Evolutionary conservation across 1,140 invertebrate genomes (phyloP), one percentile per base, ranked within the genome.

Genomic region (Panonychus citri): DNA sequence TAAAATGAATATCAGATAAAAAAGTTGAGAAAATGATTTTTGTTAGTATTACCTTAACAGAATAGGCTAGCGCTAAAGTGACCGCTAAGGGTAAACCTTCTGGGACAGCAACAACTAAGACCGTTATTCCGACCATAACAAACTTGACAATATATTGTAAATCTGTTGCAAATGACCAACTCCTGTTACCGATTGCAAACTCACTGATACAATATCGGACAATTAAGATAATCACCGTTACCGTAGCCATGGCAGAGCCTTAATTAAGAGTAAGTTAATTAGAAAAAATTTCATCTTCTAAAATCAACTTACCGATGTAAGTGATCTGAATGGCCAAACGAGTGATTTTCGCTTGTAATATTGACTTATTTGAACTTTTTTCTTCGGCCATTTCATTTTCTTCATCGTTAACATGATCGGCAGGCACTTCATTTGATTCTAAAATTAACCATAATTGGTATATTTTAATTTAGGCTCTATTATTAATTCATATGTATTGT

Each of bases 241-340:
- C 76, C 21, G 93, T 83, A 60, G 94, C 94, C 65, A 98, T 94
- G 37, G 85, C 88, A n/a, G 93, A 97, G 67, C 91, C 79, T 79
- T 3, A 21, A 50, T 3, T 15, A 15, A 28, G 10, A 7, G 39
- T 17, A 17, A 39, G 37, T 10, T 10, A 40, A 40, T 17, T 17
- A 40, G 39, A 40, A n/a, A 40, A 40, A 7, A 40, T 39, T 13
- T 26, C 10, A 58, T 3, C 17, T 37, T 24, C 57, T 48, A 49
- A 49, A 39, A 25, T 52, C 24, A 52, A 43, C 15, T 62, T 65
- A 78, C 79, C 91, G 60, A 86, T 91, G 75, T 99, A 98, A 66
- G 95, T 95, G 71, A 99, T 98, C 76, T 98, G 85, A 69, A 98
- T 98, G 59, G 93, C 93, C 55, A 98, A 75, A 72, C 95, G 95